These are phyloP conservation scores for Scaptomyza tumidula DNA, from an alignment of 2,888 invertebrate species.

Conservation along the genomic window DNA sequence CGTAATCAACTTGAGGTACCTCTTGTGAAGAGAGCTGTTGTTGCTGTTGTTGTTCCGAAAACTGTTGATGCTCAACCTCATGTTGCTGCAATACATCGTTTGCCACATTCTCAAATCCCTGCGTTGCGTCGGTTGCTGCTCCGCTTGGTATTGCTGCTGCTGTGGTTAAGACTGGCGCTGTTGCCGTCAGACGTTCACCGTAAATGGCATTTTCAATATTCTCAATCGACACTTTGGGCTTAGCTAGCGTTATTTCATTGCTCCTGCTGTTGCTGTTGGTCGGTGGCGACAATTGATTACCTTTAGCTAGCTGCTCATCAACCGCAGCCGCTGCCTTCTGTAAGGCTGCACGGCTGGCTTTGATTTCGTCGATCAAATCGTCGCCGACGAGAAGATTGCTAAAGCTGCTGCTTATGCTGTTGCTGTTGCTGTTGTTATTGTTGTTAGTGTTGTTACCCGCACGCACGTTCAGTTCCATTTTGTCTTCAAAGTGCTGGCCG, in stretches of 20 bases:
- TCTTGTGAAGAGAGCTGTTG: constrained; percentile 23
- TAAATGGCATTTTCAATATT: constrained; percentile 84
- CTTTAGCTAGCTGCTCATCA: constrained; percentile 76
- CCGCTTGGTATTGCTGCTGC: constrained; percentile 7
- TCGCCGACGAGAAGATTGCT: constrained; percentile 1
- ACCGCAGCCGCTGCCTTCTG: constrained; percentile 75
- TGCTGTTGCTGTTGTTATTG: constrained; percentile 13
- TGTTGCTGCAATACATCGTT: constrained; percentile 33
- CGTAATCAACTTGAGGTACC: constrained; percentile 52
- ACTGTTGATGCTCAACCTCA: constrained; percentile 17
- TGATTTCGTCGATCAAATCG: constrained; percentile 77
- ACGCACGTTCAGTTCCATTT: constrained; percentile 57
- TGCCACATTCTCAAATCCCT: constrained; percentile 67
- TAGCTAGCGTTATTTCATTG: constrained; percentile 47
- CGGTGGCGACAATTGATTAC: constrained; percentile 77
- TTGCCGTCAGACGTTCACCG: constrained; percentile 80
- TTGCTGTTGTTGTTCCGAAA: constrained; percentile 27
- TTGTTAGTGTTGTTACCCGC: constrained; percentile 18
- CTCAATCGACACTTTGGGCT: constrained; percentile 82
- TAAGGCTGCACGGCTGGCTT: constrained; percentile 72
- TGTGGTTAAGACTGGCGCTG: constrained; percentile 29
- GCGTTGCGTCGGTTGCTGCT: constrained; percentile 21
- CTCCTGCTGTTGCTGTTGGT: constrained; percentile 5
- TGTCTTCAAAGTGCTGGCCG: constrained; percentile 45
- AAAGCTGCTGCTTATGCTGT: constrained; percentile 55